These are phyloP conservation scores for Eumeta japonica DNA, from an alignment of 1,140 invertebrate species.

Conservation along the genomic window DNA sequence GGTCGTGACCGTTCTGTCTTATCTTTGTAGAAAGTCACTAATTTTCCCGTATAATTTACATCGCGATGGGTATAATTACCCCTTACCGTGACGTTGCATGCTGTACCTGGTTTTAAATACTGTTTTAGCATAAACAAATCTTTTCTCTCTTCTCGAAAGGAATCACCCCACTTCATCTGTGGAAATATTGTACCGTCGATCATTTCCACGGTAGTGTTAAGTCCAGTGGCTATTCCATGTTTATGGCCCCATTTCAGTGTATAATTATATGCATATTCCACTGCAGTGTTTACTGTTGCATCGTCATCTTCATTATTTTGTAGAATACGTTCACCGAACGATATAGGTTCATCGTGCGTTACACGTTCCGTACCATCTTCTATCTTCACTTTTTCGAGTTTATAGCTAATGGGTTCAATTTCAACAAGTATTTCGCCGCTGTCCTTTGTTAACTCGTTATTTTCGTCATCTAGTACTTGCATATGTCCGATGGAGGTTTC, in stretches of 20 bases:
- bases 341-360: constrained; percentile 47
- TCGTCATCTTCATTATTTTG: constrained; percentile 60
- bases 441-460: constrained; percentile 60
- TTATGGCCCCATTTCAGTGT: constrained; percentile 75
- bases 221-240: constrained; percentile 70
- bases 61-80: constrained; percentile 72
- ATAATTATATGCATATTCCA: constrained; percentile 69
- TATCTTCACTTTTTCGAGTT: constrained; percentile 66
- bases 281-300: constrained; percentile 65
- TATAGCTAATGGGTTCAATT: constrained; percentile 73
- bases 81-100: constrained; percentile 72
- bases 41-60: constrained; percentile 68
- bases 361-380: constrained; percentile 59
- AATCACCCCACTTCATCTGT: constrained; percentile 69
- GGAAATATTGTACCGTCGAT: constrained; percentile 59
- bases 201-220: constrained; percentile 68
- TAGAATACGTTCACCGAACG: constrained; percentile 63
- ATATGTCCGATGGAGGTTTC: constrained; percentile 66
- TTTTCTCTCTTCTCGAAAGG: constrained; percentile 57
- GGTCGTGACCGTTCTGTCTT: constrained; percentile 46
- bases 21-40: constrained; percentile 71
- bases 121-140: constrained; percentile 63
- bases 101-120: constrained; percentile 70
- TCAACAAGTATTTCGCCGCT: constrained; percentile 76
- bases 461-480: constrained; percentile 63